These are phyloP conservation scores for Epistrophella euchroma DNA, from an alignment of 2,888 invertebrate species.

Conservation along the genomic window DNA sequence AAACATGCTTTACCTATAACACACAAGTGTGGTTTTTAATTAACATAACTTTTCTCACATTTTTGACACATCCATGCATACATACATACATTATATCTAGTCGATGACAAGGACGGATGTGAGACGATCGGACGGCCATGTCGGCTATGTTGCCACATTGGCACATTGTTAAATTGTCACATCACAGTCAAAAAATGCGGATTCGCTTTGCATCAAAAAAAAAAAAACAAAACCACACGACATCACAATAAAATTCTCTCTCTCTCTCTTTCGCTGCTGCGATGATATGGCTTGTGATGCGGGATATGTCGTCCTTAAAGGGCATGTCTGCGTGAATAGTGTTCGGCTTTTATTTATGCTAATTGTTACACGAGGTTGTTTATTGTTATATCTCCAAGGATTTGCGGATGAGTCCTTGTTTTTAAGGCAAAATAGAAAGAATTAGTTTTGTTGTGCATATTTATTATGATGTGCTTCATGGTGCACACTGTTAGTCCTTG, in stretches of 20 bases:
- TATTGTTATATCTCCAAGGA: constrained; percentile 70
- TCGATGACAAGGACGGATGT: constrained; percentile 26
- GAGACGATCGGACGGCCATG: constrained; percentile 42
- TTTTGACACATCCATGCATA: neutral
- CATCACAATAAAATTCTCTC: neutral
- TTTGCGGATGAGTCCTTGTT: constrained; percentile 59
- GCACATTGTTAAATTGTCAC: constrained; percentile 60
- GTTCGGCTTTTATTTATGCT: constrained; percentile 69
- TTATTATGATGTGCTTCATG: constrained; percentile 68
- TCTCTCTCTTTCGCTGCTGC: neutral
- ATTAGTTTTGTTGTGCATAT: constrained; percentile 54
- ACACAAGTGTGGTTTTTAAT: constrained; percentile 54
- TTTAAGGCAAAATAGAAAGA: constrained; percentile 43
- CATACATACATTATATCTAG: neutral
- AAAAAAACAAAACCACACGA: constrained; percentile 2
- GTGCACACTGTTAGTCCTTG: constrained; percentile 58
- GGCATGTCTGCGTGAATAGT: constrained; percentile 66
- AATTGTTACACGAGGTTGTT: constrained; percentile 72
- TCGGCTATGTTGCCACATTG: constrained; percentile 55
- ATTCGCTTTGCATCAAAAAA: constrained; percentile 39
- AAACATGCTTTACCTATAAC: neutral
- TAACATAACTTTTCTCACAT: constrained; percentile 70
- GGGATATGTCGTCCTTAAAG: constrained; percentile 66
- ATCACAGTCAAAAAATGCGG: constrained; percentile 46
- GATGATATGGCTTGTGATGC: constrained; percentile 3